Conservation (phyloP, 2,888 invertebrate genomes). For the Alentia gelatinosa region DNA sequence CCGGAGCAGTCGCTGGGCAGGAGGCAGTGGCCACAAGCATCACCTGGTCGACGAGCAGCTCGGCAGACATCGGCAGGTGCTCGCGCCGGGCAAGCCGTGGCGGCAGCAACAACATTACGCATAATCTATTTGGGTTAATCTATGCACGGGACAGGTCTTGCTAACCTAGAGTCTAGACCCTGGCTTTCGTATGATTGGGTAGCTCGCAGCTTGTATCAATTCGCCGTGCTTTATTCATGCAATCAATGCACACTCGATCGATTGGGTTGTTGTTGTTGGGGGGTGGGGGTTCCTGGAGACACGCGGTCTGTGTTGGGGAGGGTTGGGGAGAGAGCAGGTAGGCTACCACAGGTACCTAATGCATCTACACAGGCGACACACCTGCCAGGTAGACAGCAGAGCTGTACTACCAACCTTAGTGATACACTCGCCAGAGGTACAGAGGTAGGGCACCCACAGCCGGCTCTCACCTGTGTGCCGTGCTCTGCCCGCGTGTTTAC, state of each 20-base stretch:
- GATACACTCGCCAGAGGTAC: too few species aligned
- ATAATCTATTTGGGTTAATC: constrained; percentile 15
- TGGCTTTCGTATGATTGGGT: neutral
- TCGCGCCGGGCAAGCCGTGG: neutral
- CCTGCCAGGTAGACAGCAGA: too few species aligned
- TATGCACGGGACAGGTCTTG: neutral
- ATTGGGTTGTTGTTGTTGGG: neutral
- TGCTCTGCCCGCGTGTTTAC: too few species aligned
- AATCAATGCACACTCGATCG: neutral
- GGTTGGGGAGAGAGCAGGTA: neutral
- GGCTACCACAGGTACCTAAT: neutral
- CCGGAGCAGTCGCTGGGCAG: neutral
- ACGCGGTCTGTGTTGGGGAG: neutral
- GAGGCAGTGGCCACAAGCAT: neutral
- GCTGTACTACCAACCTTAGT: too few species aligned
- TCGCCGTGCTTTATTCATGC: neutral
- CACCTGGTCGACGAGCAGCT: neutral
- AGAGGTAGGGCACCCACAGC: too few species aligned
- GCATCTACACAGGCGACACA: neutral
- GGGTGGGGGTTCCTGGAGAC: neutral
- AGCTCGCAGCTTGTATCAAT: neutral
- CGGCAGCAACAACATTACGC: neutral
- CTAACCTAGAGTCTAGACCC: neutral
- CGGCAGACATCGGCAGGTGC: neutral
- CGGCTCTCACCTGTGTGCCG: too few species aligned